Conservation (phyloP, 1,140 invertebrate species). For the Ganaspis sp. region DNA sequence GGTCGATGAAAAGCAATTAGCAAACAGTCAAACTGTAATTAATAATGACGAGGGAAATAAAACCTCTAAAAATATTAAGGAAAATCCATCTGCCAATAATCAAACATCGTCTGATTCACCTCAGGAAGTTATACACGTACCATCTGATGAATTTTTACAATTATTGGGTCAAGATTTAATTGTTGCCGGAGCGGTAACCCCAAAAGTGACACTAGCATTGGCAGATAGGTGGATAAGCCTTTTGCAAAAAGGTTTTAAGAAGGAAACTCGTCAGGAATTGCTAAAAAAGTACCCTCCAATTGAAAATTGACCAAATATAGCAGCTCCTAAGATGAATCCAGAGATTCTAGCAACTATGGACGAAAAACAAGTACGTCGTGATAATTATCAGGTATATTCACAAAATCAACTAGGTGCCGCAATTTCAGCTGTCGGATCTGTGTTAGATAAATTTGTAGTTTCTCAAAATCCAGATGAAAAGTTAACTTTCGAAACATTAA, state of each 20-base stretch:
- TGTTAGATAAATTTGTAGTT: neutral
- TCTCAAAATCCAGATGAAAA: neutral
- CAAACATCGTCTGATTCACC: too few species aligned
- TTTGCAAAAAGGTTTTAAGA: neutral
- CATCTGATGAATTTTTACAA: neutral
- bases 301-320: conserved; percentile 7
- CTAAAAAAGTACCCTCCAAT: conserved; percentile 31
- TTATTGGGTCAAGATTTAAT: neutral
- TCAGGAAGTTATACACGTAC: too few species aligned
- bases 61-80: too few species aligned
- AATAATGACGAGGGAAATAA: too few species aligned
- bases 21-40: too few species aligned
- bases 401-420: conserved; percentile 30
- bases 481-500: neutral
- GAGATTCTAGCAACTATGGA: conserved; percentile 18
- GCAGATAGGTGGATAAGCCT: conserved; percentile 8
- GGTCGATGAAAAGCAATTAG: too few species aligned
- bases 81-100: too few species aligned
- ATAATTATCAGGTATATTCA: conserved; percentile 25
- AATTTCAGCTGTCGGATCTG: conserved; percentile 19
- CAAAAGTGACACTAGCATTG: neutral
- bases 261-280: conserved; percentile 16
- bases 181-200: neutral
- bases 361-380: neutral
- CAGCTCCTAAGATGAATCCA: conserved; percentile 29